phyloP scores from a whole-genome alignment of 2,888 invertebrate species.

The Perdita meconis region DNA sequence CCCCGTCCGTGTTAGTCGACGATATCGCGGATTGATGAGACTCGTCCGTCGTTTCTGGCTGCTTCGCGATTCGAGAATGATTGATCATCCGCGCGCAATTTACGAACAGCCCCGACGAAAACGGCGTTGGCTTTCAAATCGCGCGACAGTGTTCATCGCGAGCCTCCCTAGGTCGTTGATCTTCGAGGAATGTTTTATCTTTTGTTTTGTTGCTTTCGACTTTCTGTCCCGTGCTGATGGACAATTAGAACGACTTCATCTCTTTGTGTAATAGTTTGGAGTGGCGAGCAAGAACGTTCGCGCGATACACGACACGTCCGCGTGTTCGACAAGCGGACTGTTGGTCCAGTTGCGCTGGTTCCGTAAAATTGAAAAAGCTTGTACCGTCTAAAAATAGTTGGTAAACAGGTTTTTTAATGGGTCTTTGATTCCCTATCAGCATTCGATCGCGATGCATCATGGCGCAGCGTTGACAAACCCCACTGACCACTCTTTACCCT shows the following conservation, averaged over 20 bases:
- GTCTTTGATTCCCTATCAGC: conserved; percentile 79
- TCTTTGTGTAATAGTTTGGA: too few relatives aligned
- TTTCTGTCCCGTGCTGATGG: too few relatives aligned
- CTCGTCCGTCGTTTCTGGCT: conserved; percentile 31
- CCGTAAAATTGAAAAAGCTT: background rate
- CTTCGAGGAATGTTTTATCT: background rate
- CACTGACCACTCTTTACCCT: conserved; percentile 72
- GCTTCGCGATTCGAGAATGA: conserved; percentile 50
- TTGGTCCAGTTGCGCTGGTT: too few relatives aligned
- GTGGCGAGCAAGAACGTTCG: too few relatives aligned
- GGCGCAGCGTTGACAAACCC: conserved; percentile 80
- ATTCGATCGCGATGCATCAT: conserved; percentile 82
- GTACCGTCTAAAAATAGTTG: conserved; percentile 38
- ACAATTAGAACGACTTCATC: too few relatives aligned
- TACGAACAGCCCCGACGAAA: conserved; percentile 45
- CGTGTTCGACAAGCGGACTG: too few relatives aligned
- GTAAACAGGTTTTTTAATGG: conserved; percentile 79
- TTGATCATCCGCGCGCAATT: conserved; percentile 50
- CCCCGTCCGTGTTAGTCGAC: conserved; percentile 28
- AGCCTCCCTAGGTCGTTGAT: background rate
- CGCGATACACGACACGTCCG: too few relatives aligned
- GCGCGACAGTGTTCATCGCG: conserved; percentile 2
- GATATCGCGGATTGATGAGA: conserved; percentile 52
- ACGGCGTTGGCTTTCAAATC: conserved; percentile 41
- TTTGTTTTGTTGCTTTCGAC: too few relatives aligned